Evolutionary conservation across 2,888 invertebrate genomes (phyloP).

Genomic region (Helleia helle): DNA sequence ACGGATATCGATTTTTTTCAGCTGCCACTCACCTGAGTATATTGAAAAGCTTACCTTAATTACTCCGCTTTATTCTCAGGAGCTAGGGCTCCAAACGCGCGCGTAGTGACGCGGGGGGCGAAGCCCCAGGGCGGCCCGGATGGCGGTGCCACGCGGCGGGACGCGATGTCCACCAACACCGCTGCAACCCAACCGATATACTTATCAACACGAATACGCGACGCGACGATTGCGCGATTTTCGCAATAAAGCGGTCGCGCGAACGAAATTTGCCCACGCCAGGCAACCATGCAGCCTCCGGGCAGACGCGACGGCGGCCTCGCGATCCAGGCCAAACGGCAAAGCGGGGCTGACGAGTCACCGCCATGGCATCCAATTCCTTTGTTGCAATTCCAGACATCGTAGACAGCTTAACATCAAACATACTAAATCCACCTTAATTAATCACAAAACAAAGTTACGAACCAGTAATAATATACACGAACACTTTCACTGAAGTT

Average conservation of each 20-base stretch:
- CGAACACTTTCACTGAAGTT: constrained; percentile 69
- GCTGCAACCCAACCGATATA: constrained; percentile 65
- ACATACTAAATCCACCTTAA: constrained; percentile 65
- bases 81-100: constrained; percentile 71
- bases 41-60: constrained; percentile 55
- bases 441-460: constrained; percentile 70
- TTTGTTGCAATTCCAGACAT: constrained; percentile 24
- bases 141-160: constrained; percentile 54
- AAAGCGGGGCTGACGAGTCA: constrained; percentile 25
- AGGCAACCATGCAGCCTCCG: constrained; percentile 61
- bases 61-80: constrained; percentile 44
- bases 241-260: constrained; percentile 40
- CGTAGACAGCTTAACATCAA: constrained; percentile 47
- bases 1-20: constrained; percentile 40
- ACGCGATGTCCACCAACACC: constrained; percentile 59
- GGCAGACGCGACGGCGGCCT: constrained; percentile 58
- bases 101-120: constrained; percentile 49
- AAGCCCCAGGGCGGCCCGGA: constrained; percentile 32
- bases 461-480: constrained; percentile 67
- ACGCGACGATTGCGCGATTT: constrained; percentile 43
- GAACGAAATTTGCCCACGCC: constrained; percentile 52
- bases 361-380: constrained; percentile 28
- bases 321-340: constrained; percentile 52
- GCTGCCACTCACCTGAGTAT: constrained; percentile 39
- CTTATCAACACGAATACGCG: constrained; percentile 52